Percentiles rank a stretch among this genome's conserved stretches.
Evolutionary conservation across 1,140 invertebrate species (phyloP).

Genomic region (Drosophila parvula): DNA sequence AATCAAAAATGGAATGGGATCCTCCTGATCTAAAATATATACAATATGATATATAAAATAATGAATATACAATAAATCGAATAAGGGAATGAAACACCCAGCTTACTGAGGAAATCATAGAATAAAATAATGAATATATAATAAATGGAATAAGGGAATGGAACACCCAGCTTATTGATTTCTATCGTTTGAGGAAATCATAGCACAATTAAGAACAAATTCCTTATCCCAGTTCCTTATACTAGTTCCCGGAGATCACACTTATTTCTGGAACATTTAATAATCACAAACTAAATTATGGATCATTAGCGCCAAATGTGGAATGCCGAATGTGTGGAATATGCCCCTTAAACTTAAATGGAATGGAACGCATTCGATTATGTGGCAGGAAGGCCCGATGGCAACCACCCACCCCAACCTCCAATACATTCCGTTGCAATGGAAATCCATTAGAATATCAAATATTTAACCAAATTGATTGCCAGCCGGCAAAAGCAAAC

Average conservation of each 20-base stretch:
- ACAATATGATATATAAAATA: no score
- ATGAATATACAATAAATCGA: no score
- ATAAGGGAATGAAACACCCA: no score
- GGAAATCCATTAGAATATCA: conserved; percentile 50
- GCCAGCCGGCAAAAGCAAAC: conserved; percentile 9
- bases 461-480: conserved; percentile 53
- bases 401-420: background rate
- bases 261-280: conserved; percentile 1
- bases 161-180: no score
- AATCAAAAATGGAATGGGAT: no score
- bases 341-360: conserved; percentile 3
- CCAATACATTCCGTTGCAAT: conserved; percentile 30
- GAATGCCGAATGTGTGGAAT: background rate
- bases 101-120: no score
- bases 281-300: conserved; percentile 2
- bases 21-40: no score
- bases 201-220: no score
- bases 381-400: conserved; percentile 15
- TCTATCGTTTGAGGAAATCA: background rate
- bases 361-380: conserved; percentile 24
- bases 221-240: no score
- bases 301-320: conserved; percentile 1
- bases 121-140: no score
- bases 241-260: background rate
- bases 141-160: conserved; percentile 5